These are phyloP conservation scores for Frankliniella intonsa DNA, from an alignment of 2,888 invertebrate species.

Conservation along the genomic window DNA sequence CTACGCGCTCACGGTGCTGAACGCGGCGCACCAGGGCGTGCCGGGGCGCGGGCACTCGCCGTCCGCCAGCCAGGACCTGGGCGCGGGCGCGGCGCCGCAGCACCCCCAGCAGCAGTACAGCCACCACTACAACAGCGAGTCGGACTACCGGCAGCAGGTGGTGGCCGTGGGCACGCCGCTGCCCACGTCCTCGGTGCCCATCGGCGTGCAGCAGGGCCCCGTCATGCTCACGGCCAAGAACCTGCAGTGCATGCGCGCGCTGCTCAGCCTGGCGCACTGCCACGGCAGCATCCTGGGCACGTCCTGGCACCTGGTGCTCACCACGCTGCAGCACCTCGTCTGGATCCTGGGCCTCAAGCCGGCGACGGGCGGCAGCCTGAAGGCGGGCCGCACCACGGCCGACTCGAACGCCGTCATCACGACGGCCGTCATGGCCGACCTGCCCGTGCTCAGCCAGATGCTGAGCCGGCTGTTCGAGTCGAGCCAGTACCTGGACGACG, in stretches of 20 bases:
- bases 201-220: slow-evolving; percentile 75
- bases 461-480: slow-evolving; percentile 90
- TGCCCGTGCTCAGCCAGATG: slow-evolving; percentile 85
- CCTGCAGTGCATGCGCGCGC: slow-evolving; percentile 90
- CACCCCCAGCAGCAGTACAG: slow-evolving; percentile 49
- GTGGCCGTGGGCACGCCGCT: slow-evolving; percentile 95
- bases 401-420: slow-evolving; percentile 86
- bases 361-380: slow-evolving; percentile 87
- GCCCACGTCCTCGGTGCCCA: slow-evolving; percentile 74
- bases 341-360: slow-evolving; percentile 97
- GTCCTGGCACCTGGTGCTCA: slow-evolving; percentile 93
- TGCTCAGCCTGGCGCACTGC: slow-evolving; percentile 82
- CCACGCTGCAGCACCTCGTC: slow-evolving; percentile 76
- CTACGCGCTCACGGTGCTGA: slow-evolving; percentile 85
- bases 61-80: slow-evolving; percentile 46
- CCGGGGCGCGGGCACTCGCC: background rate
- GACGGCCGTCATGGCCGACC: slow-evolving; percentile 92
- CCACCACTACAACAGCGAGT: slow-evolving; percentile 52
- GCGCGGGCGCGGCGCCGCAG: background rate
- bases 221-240: slow-evolving; percentile 98
- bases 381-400: slow-evolving; percentile 71
- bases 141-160: slow-evolving; percentile 86
- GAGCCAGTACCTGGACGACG: slow-evolving; percentile 88
- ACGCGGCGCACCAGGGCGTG: slow-evolving; percentile 46
- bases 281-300: slow-evolving; percentile 88